Percentiles rank a stretch among this genome's conserved stretches.
phyloP scores from a whole-genome alignment of 2,888 invertebrate genomes.

The Leptopilina drosophilae region DNA sequence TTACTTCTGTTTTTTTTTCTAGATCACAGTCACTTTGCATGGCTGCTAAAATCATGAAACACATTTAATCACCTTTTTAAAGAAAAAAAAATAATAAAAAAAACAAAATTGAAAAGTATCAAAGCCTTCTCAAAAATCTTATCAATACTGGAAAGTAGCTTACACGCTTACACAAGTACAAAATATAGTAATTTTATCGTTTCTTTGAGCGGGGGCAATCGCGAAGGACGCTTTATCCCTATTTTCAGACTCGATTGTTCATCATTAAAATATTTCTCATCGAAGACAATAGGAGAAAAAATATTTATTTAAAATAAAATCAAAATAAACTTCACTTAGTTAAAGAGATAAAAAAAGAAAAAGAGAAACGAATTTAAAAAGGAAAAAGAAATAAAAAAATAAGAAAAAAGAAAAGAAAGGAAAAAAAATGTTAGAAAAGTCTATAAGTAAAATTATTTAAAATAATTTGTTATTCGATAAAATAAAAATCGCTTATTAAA shows the following conservation, averaged over 20 bases:
- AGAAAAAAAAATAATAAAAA: conserved; percentile 44
- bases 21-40: conserved; percentile 72
- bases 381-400: no score
- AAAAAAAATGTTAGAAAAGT: no score
- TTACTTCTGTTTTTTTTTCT: conserved; percentile 70
- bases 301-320: background rate
- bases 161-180: conserved; percentile 68
- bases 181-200: conserved; percentile 65
- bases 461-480: no score
- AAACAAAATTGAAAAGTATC: conserved; percentile 53
- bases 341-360: no score
- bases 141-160: conserved; percentile 71
- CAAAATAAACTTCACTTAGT: no score
- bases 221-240: conserved; percentile 65
- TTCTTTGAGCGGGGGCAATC: conserved; percentile 67
- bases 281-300: conserved; percentile 1
- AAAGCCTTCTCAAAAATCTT: conserved; percentile 65
- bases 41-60: conserved; percentile 68
- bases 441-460: no score
- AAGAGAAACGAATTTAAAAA: no score
- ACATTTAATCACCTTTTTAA: conserved; percentile 64
- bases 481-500: no score
- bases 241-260: conserved; percentile 56
- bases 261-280: conserved; percentile 1
- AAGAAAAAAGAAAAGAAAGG: no score